Percentiles rank a stretch among this genome's conserved stretches.
Evolutionary conservation across 2,888 invertebrate species (phyloP).

Genomic region (Megaustenia siamemsis): DNA sequence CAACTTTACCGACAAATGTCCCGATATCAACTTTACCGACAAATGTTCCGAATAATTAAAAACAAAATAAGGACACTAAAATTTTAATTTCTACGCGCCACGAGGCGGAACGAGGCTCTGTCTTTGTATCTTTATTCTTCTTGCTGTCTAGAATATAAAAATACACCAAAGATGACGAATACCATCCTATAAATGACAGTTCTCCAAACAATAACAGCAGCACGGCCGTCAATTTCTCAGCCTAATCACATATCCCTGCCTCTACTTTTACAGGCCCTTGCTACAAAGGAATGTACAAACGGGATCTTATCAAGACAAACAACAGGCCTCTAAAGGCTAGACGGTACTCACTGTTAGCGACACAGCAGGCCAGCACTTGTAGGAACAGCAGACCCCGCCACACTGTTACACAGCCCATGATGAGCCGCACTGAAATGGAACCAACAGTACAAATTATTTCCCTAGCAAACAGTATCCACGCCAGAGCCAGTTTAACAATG

Average conservation of each 20-base stretch:
- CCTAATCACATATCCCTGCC: not conserved
- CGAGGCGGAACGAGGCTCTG: too few species aligned
- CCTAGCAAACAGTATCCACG: not conserved
- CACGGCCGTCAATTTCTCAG: not conserved
- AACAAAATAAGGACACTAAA: too few species aligned
- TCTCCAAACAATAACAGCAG: too few species aligned
- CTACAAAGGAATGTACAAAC: not conserved
- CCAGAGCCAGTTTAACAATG: not conserved
- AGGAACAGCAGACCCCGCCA: constrained; percentile 39
- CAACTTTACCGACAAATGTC: too few species aligned
- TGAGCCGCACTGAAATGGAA: constrained; percentile 40
- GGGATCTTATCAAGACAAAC: not conserved
- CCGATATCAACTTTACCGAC: too few species aligned
- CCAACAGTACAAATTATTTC: not conserved
- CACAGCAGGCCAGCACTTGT: constrained; percentile 36
- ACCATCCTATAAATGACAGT: too few species aligned
- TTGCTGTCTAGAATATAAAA: too few species aligned
- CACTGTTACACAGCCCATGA: constrained; percentile 49
- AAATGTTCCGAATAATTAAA: too few species aligned
- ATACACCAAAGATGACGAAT: too few species aligned
- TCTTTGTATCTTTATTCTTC: too few species aligned
- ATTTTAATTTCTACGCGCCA: too few species aligned
- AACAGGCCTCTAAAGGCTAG: not conserved
- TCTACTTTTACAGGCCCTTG: not conserved
- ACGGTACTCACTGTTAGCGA: constrained; percentile 42